Evolutionary conservation across 2,113 vertebrate species (phyloP).

Genomic region (Sinocyclocheilus grahami): DNA sequence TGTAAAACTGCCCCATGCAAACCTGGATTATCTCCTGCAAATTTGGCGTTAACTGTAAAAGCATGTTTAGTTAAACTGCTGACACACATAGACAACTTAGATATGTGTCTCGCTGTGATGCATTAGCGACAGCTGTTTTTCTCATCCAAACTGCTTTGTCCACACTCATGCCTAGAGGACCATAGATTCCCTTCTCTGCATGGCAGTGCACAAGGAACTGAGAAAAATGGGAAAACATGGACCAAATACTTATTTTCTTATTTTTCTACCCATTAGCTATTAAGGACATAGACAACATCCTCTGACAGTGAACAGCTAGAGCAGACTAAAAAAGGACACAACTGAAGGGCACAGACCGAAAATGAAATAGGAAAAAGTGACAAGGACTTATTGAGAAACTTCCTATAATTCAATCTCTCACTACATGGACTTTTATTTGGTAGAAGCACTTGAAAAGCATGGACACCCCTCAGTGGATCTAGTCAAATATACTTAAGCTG

Average conservation of each 20-base stretch:
- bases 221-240: slow-evolving; percentile 28
- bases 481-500: not conserved
- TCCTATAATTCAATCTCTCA: not conserved
- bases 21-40: not conserved
- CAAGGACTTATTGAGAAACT: not conserved
- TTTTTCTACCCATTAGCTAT: not conserved
- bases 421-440: not conserved
- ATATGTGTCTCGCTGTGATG: slow-evolving; percentile 14
- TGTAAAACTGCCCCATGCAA: not conserved
- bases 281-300: not conserved
- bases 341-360: not conserved
- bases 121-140: slow-evolving; percentile 48
- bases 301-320: not conserved
- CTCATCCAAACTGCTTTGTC: slow-evolving; percentile 43
- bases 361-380: not conserved
- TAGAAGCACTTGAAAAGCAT: not conserved
- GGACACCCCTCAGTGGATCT: not conserved
- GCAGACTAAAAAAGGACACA: not conserved
- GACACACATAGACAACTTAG: slow-evolving; percentile 1
- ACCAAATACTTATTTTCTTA: not conserved
- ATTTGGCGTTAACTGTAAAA: not conserved
- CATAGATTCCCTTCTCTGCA: slow-evolving; percentile 29
- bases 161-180: slow-evolving; percentile 13
- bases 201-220: slow-evolving; percentile 19
- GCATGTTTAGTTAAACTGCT: not conserved